Percentiles rank a stretch among this genome's conserved stretches.
Evolutionary conservation across 2,797 vertebrate genomes (phyloP).

Genomic region (Sciaenops ocellatus): DNA sequence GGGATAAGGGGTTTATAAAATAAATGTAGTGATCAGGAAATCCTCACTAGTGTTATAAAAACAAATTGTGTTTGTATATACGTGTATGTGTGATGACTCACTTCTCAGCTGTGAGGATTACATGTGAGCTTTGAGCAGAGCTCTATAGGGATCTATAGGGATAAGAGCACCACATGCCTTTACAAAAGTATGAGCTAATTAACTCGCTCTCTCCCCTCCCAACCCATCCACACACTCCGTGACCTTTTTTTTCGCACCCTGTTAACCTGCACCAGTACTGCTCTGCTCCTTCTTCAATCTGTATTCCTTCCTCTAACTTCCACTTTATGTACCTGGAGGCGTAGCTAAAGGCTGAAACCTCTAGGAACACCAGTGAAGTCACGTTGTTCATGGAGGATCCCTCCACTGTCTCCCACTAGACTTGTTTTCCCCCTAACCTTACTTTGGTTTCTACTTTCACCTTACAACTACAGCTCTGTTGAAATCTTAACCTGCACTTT

Average conservation of each 20-base stretch:
- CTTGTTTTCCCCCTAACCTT: conserved; percentile 21
- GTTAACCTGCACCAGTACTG: conserved; percentile 25
- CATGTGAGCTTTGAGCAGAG: conserved; percentile 66
- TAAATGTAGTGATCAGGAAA: conserved; percentile 33
- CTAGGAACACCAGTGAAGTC: conserved; percentile 34
- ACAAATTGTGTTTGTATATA: conserved; percentile 26
- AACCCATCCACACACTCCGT: conserved; percentile 25
- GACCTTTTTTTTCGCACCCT: conserved; percentile 53
- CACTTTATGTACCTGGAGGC: conserved; percentile 38
- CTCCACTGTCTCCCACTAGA: conserved; percentile 28
- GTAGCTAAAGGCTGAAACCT: conserved; percentile 38
- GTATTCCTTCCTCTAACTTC: conserved; percentile 34
- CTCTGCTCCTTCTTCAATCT: conserved; percentile 27
- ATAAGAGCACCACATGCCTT: conserved; percentile 76
- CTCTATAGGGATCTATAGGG: conserved; percentile 66
- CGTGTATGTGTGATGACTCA: conserved; percentile 55
- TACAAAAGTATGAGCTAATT: conserved; percentile 77
- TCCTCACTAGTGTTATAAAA: conserved; percentile 25
- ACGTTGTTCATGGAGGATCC: conserved; percentile 35
- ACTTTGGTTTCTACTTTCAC: conserved; percentile 55
- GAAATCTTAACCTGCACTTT: conserved; percentile 45
- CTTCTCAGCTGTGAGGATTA: conserved; percentile 70
- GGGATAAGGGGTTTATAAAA: conserved; percentile 11
- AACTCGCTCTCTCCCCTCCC: conserved; percentile 50
- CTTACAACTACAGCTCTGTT: conserved; percentile 35